Evolutionary conservation across 2,797 vertebrate genomes (phyloP), one percentile per base, ranked within the genome.

Genomic region (Myotis myotis): DNA sequence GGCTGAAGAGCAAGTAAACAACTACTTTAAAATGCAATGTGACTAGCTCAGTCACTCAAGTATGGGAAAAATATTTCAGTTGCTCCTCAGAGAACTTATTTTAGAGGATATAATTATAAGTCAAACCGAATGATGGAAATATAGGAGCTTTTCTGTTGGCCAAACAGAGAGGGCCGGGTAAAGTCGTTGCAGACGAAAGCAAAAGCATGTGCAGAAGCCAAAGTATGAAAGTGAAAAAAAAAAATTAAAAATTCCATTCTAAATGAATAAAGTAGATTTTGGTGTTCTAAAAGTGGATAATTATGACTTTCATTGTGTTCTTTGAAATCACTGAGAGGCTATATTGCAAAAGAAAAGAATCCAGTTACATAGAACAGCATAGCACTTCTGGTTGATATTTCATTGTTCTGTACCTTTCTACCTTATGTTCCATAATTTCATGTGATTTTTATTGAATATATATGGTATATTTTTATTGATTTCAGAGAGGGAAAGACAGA

Each of bases 1-100:
- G 78, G 10, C 49, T 57, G 15, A 88, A 57, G 7, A 79, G 36
- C 68, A 91, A 60, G 28, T 44, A 81, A 89, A 75, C 64, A 80
- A 28, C 55, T 49, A 51, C n/a, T 90, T 95, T 83, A 84, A 5
- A 66, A 10, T 8, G 28, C 11, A 64, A 1, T 76, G n/a, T 70
- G n/a, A 84, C 80, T 83, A 84, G 71, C 72, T 93, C 60, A 89
- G 1, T 71, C 91, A 91, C 49, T 89, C 36, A 89, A 25, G 57
- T 44, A 74, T 71, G 13, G 36, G 38, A 44, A 93, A 83, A 66
- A 57, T 87, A 76, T 76, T 82, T 95, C 25, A 68, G 28, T 30
- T 75, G 17, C 44, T 89, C 36, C 20, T 90, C 68, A 68, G 30
- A 7, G 8, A 90, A 85, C 41, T 10, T 22, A 57, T 78, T 33